These are phyloP conservation scores for Drosophila sp. DNA, from an alignment of 1,140 invertebrate species.

Conservation along the genomic window DNA sequence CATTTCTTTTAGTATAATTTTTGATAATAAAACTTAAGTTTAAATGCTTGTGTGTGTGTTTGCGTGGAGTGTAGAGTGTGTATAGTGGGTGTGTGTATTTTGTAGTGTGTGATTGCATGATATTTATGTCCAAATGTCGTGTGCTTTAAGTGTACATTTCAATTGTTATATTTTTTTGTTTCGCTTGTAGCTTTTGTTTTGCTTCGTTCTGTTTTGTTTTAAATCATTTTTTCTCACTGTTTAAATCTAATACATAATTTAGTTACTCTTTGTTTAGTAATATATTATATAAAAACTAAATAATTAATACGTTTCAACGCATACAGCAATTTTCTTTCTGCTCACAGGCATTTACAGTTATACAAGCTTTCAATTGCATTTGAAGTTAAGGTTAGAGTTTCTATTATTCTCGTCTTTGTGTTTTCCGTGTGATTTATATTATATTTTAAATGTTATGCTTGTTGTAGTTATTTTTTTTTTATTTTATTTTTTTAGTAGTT, in stretches of 20 bases:
- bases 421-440: constrained; percentile 26
- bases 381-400: constrained; percentile 38
- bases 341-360: constrained; percentile 44
- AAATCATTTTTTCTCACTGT: constrained; percentile 53
- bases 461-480: no score
- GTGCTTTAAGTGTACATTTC: constrained; percentile 48
- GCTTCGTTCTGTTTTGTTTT: constrained; percentile 13
- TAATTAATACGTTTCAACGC: constrained; percentile 80
- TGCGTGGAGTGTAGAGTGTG: not conserved
- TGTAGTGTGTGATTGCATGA: constrained; percentile 16
- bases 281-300: constrained; percentile 81
- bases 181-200: constrained; percentile 30
- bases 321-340: constrained; percentile 52
- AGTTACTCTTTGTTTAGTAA: constrained; percentile 70
- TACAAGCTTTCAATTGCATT: constrained; percentile 41
- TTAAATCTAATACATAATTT: constrained; percentile 79
- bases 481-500: no score
- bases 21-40: constrained; percentile 49
- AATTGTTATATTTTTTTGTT: constrained; percentile 56
- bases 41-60: constrained; percentile 32
- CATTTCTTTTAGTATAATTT: constrained; percentile 35
- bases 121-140: constrained; percentile 44
- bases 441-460: not conserved
- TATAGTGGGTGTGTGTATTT: constrained; percentile 12
- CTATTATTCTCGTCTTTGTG: constrained; percentile 42